These are phyloP conservation scores for Elephantulus edwardii DNA, from an alignment of 2,113 vertebrate species.

Conservation along the genomic window DNA sequence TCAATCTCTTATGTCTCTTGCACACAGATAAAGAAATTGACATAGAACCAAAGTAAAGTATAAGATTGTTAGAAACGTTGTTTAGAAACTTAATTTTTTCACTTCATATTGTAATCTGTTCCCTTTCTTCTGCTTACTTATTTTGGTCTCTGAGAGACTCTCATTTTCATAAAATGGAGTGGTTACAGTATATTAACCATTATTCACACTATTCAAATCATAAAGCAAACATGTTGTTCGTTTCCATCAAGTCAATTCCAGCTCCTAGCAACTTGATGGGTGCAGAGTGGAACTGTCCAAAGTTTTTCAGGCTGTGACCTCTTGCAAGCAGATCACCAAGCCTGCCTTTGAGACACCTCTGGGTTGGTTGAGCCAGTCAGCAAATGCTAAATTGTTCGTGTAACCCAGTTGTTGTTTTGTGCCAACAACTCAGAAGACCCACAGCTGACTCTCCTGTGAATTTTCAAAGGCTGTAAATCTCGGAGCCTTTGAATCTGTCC, in stretches of 20 bases:
- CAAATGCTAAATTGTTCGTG: not conserved
- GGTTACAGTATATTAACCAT: not conserved
- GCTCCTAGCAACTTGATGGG: not conserved
- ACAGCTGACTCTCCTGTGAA: no score
- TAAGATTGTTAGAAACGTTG: rapidly evolving
- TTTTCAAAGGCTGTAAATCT: no score
- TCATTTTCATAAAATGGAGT: not conserved
- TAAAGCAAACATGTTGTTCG: not conserved
- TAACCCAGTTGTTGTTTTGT: no score
- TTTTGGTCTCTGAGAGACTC: not conserved
- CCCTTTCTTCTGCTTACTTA: not conserved
- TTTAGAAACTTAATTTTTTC: not conserved
- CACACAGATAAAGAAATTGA: no score
- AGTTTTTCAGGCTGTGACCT: not conserved
- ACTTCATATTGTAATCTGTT: not conserved
- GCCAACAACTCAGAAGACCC: no score
- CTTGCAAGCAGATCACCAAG: not conserved
- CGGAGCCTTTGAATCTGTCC: no score
- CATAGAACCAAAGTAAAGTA: rapidly evolving
- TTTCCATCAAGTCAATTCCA: not conserved
- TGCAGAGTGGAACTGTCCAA: not conserved
- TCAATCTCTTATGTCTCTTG: not conserved
- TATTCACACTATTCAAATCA: not conserved
- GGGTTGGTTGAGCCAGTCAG: not conserved
- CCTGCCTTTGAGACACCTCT: not conserved